These are phyloP conservation scores for Enhydra lutris DNA, from an alignment of 2,113 vertebrate genomes.

Conservation along the genomic window DNA sequence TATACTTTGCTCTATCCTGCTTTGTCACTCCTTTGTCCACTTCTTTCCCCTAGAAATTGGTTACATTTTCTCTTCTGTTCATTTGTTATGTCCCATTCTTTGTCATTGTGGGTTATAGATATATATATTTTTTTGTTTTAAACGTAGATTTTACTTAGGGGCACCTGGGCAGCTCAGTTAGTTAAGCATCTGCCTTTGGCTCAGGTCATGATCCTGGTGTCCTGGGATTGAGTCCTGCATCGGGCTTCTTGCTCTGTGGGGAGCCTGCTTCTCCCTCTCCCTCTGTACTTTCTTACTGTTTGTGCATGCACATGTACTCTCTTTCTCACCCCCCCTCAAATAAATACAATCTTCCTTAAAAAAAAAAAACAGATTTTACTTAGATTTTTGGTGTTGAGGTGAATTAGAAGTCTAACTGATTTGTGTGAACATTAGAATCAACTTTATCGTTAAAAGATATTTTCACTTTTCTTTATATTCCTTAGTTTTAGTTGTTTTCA, in stretches of 20 bases:
- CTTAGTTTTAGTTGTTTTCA: neutral
- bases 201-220: neutral
- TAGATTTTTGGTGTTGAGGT: neutral
- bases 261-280: neutral
- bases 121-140: neutral
- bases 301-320: neutral
- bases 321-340: neutral
- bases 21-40: neutral
- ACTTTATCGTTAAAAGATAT: constrained; percentile 25
- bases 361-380: neutral
- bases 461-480: neutral
- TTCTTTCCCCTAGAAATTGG: neutral
- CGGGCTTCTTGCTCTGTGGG: no score
- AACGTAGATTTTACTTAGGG: neutral
- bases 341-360: neutral
- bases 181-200: no score
- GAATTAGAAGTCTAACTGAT: constrained; percentile 6
- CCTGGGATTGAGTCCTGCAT: neutral
- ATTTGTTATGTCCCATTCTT: constrained; percentile 18
- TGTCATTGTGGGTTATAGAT: neutral
- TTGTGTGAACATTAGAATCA: constrained; percentile 13
- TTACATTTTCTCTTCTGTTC: neutral
- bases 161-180: no score
- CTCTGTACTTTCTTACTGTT: neutral
- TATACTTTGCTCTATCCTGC: neutral